A percentile compares a stretch with the other conserved stretches of the same genome.
phyloP scores from a whole-genome alignment of 2,888 invertebrate genomes.

The Mylabris sibirica region DNA sequence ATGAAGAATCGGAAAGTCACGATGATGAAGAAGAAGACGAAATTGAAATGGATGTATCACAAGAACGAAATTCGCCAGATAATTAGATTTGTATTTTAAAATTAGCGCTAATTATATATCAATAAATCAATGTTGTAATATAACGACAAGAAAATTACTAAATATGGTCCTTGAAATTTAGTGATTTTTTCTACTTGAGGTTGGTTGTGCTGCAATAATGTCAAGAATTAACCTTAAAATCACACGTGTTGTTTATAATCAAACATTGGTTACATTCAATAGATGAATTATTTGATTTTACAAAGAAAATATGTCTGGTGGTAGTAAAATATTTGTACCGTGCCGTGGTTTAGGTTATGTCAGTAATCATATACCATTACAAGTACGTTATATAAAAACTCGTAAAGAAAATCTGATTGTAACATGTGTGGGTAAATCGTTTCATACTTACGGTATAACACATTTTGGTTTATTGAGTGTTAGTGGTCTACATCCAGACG shows the following conservation, averaged over 20 bases:
- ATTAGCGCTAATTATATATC: background rate
- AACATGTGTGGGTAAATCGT: conserved; percentile 90
- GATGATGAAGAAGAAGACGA: conserved; percentile 71
- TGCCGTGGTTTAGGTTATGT: conserved; percentile 91
- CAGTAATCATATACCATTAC: conserved; percentile 88
- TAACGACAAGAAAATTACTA: background rate
- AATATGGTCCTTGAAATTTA: too few relatives aligned
- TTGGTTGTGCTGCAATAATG: background rate
- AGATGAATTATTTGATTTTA: background rate
- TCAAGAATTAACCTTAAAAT: background rate
- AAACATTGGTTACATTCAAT: too few relatives aligned
- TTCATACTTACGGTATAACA: conserved; percentile 89
- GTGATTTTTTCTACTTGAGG: too few relatives aligned
- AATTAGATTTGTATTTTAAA: conserved; percentile 37
- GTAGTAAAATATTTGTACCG: conserved; percentile 82
- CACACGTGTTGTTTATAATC: background rate
- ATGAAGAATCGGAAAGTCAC: conserved; percentile 69
- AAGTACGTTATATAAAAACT: conserved; percentile 82
- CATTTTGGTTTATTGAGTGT: conserved; percentile 84
- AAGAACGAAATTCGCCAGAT: conserved; percentile 58
- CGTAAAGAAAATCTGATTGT: conserved; percentile 88
- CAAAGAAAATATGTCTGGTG: conserved; percentile 43
- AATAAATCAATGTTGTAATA: background rate
- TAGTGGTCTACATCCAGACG: conserved; percentile 80
- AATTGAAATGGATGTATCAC: conserved; percentile 60